phyloP scores from a whole-genome alignment of 2,888 invertebrate genomes.

The Sphaeridia pumilis region DNA sequence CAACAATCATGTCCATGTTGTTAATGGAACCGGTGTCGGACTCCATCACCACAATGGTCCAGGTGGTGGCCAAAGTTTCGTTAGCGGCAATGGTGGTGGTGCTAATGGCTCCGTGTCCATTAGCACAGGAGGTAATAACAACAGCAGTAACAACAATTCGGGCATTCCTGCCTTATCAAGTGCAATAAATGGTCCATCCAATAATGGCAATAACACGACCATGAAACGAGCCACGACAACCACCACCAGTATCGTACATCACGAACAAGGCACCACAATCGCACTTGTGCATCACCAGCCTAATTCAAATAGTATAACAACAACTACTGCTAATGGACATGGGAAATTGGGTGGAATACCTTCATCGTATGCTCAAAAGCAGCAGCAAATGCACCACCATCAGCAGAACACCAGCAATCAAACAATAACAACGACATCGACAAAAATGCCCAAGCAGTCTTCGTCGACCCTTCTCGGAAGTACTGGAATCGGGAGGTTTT shows the following conservation, averaged over 20 bases:
- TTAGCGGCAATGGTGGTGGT: neutral
- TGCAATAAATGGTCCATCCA: slow-evolving; percentile 15
- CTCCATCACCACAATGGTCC: slow-evolving; percentile 2
- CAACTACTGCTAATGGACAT: neutral
- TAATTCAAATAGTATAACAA: slow-evolving; percentile 18
- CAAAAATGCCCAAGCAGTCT: slow-evolving; percentile 23
- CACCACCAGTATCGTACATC: neutral
- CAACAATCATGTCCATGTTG: neutral
- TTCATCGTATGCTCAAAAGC: too few relatives aligned
- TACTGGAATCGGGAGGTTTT: slow-evolving; percentile 10
- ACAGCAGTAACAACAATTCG: slow-evolving; percentile 12
- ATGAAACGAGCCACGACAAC: neutral
- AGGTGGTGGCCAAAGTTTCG: too few relatives aligned
- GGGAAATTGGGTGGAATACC: slow-evolving; percentile 6
- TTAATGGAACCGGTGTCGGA: too few relatives aligned
- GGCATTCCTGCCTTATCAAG: slow-evolving; percentile 18
- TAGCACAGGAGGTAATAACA: slow-evolving; percentile 16
- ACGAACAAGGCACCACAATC: slow-evolving; percentile 30
- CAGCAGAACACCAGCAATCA: too few relatives aligned
- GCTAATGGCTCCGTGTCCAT: slow-evolving; percentile 1
- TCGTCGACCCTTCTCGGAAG: neutral
- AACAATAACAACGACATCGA: slow-evolving; percentile 21
- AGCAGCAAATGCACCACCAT: too few relatives aligned
- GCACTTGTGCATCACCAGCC: slow-evolving; percentile 33
- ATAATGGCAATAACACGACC: slow-evolving; percentile 4